Evolutionary conservation across 2,888 invertebrate species (phyloP), one percentile per base, ranked within the genome.

Genomic region (Terebella lapidaria): DNA sequence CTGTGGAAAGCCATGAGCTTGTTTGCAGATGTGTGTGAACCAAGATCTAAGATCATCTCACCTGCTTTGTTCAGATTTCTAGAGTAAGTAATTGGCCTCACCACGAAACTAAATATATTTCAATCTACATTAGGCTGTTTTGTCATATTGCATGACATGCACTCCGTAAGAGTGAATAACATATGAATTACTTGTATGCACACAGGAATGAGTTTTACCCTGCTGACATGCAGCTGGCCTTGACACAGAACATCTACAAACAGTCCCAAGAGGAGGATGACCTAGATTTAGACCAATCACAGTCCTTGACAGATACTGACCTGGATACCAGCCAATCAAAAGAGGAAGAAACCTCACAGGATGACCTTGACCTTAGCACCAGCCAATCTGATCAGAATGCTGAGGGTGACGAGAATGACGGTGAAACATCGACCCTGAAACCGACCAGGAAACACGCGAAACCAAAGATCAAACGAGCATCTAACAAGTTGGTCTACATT

Each of bases 61-160:
- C 85, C 87, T 2, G 73, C 93, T n/a, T 88, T 96, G 69, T 83
- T 94, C 56, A 84, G 86, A 62, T 93, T 94, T 76, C 86, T 91
- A 58, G 85, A 88, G 82, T 86, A 84, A 78, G 86, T 84, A 57
- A 1, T 28, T 28, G 27, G 5, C 22, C 10, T 20, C 10, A 49
- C 10, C 24, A 49, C n/a, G n/a, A n/a, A 20, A 24, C n/a, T 49
- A 20, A 49, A n/a, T n/a, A 49, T 24, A 49, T n/a, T 22, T 10
- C 22, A 15, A 49, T 35, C n/a, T 35, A 15, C 42, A 35, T 15
- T n/a, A 35, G 42, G 10, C 42, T n/a, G 42, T 35, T 35, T 35
- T 35, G n/a, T 35, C 42, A 10, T 15, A 35, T 35, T 35, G n/a
- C n/a, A n/a, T 35, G n/a, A 15, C 10, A 35, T 35, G 10, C n/a